Evolutionary conservation across 2,888 invertebrate species (phyloP), one percentile per base, ranked within the genome.

Genomic region (Chloroclysta siterata): DNA sequence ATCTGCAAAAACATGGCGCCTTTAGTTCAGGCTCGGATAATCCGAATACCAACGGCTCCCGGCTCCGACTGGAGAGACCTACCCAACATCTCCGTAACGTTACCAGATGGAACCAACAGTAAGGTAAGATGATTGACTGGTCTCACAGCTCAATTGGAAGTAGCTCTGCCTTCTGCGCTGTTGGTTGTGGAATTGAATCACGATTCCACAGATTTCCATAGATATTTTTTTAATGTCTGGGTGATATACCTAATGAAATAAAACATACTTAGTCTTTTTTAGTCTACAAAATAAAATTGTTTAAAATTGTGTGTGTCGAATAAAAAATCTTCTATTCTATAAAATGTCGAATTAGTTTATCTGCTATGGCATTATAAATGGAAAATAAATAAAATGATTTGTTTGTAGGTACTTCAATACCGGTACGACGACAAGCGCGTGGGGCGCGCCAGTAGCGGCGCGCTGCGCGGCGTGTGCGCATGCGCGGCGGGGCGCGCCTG

Each of bases 51-150:
- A 0, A 94, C 94, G 0, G 91, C 93, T 2, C 94, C 95, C 0
- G 97, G 97, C 0, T 95, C 97, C 0, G 97, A 98, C 83, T 98
- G 98, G 98, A 93, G 97, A 48, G 97, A 97, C 83, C 89, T 98
- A 28, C 97, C 98, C 0, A 98, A 98, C 78, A 94, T 96, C 64
- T 94, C 94, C 4, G 94, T 97, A 0, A 85, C 94, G 39, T 88
- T 97, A 22, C 94, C 94, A 1, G 97, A 97, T 84, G 97, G 97
- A 63, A 95, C 94, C 10, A 94, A 93, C 72, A 82, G 94, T 87
- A 90, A 94, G 92, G 94, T 94, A 78, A 66, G 73, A 14, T 15
- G 7, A 50, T 29, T 22, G 22, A 29, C 50, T 2, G 33, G 36
- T 11, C 36, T 33, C 0, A 5, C 33, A 22, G 22, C 22, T 22